phyloP scores from a whole-genome alignment of 2,888 invertebrate species.

The Incurvaria masculella region DNA sequence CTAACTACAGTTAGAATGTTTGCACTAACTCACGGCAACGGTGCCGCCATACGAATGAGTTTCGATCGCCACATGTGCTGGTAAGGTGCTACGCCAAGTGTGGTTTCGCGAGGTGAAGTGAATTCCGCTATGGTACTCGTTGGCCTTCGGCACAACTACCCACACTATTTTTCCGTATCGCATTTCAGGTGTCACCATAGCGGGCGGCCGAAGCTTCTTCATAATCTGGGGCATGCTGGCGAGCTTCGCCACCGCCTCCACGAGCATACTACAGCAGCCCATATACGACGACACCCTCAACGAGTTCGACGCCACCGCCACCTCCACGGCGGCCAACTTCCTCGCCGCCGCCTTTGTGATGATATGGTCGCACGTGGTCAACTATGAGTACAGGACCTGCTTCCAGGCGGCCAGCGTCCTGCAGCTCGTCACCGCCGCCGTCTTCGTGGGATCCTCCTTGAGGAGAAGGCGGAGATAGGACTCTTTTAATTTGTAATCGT shows the following conservation, averaged over 20 bases:
- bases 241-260: conserved; percentile 37
- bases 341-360: conserved; percentile 36
- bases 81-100: too few species aligned
- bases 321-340: conserved; percentile 39
- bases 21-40: too few species aligned
- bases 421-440: conserved; percentile 32
- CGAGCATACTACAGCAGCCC: conserved; percentile 39
- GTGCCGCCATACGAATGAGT: too few species aligned
- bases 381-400: conserved; percentile 38
- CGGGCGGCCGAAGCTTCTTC: conserved; percentile 33
- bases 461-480: conserved; percentile 31
- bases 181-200: conserved; percentile 35
- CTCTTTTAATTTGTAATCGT: conserved; percentile 2
- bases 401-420: conserved; percentile 38
- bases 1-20: too few species aligned
- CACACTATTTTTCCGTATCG: background rate
- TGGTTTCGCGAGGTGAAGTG: too few species aligned
- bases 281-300: conserved; percentile 40
- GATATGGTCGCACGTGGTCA: conserved; percentile 33
- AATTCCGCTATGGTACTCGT: too few species aligned
- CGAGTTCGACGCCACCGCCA: conserved; percentile 46
- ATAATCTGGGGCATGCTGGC: conserved; percentile 45
- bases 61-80: too few species aligned
- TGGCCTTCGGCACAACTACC: too few species aligned
- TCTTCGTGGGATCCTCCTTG: conserved; percentile 38